These are phyloP conservation scores for Ceratina calcarata DNA, from an alignment of 1,140 invertebrate species.

Conservation along the genomic window DNA sequence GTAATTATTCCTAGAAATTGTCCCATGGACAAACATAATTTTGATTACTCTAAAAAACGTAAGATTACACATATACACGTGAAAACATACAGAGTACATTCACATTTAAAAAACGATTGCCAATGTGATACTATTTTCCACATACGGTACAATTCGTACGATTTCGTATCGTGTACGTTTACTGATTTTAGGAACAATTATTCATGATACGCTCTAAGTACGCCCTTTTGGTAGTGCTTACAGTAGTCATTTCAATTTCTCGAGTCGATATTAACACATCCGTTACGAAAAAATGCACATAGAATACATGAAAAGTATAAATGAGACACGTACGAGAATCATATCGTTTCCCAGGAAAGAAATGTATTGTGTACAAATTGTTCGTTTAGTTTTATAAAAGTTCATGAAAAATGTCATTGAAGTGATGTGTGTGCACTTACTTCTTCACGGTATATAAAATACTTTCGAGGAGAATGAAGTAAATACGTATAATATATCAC, in stretches of 20 bases:
- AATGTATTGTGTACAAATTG: constrained; percentile 26
- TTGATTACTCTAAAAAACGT: constrained; percentile 20
- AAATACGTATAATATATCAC: constrained; percentile 14
- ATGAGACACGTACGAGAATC: constrained; percentile 4
- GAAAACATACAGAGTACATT: constrained; percentile 2
- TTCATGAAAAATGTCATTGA: constrained; percentile 29
- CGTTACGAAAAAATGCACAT: neutral
- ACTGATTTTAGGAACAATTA: constrained; percentile 25
- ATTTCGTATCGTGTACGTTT: neutral
- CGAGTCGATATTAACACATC: neutral
- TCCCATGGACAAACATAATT: constrained; percentile 14
- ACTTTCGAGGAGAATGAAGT: constrained; percentile 23
- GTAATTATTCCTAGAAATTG: constrained; percentile 39
- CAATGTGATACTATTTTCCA: neutral
- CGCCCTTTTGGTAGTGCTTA: neutral
- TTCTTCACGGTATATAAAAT: constrained; percentile 42
- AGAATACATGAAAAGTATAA: constrained; percentile 34
- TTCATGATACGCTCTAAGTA: neutral
- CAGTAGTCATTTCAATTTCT: neutral
- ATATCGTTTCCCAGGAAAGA: neutral
- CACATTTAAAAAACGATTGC: neutral
- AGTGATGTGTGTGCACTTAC: neutral
- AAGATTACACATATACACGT: constrained; percentile 45
- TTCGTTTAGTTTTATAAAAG: constrained; percentile 46
- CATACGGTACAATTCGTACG: neutral